These are phyloP conservation scores for Tetheella fluctuosa DNA, from an alignment of 2,888 invertebrate genomes.

Conservation along the genomic window DNA sequence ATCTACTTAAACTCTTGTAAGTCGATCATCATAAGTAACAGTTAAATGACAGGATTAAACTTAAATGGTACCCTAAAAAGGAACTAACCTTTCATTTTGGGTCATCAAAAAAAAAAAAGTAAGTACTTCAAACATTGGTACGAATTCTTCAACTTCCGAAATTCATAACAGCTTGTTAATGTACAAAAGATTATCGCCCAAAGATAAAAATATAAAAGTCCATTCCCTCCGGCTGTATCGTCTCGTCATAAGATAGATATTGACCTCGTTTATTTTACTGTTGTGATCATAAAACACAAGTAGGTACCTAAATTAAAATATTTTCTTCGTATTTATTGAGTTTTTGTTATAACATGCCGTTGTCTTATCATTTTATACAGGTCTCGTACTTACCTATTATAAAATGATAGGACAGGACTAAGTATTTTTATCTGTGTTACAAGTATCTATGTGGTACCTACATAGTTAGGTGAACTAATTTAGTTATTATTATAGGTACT, in stretches of 20 bases:
- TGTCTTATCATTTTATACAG: not conserved
- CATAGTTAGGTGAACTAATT: too few relatives aligned
- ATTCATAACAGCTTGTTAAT: not conserved
- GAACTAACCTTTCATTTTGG: too few relatives aligned
- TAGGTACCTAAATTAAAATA: constrained; percentile 45
- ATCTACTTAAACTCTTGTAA: too few relatives aligned
- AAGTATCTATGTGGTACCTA: too few relatives aligned
- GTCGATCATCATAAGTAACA: too few relatives aligned
- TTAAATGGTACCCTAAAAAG: too few relatives aligned
- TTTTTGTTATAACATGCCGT: not conserved
- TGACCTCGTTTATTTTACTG: constrained; percentile 59
- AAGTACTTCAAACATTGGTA: too few relatives aligned
- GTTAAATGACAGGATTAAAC: too few relatives aligned
- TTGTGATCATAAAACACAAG: constrained; percentile 52
- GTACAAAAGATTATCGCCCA: constrained; percentile 6
- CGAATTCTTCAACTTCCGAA: not conserved
- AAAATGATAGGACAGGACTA: too few relatives aligned
- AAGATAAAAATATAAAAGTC: constrained; percentile 26
- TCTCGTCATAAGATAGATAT: constrained; percentile 39
- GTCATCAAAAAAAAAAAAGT: not conserved
- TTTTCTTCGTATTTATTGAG: constrained; percentile 35
- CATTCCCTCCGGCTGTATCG: constrained; percentile 27
- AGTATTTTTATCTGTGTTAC: too few relatives aligned
- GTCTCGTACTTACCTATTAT: too few relatives aligned
- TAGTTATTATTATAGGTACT: too few relatives aligned